Evolutionary conservation across 2,113 vertebrate genomes (phyloP).

Genomic region (Catagonus wagneri): DNA sequence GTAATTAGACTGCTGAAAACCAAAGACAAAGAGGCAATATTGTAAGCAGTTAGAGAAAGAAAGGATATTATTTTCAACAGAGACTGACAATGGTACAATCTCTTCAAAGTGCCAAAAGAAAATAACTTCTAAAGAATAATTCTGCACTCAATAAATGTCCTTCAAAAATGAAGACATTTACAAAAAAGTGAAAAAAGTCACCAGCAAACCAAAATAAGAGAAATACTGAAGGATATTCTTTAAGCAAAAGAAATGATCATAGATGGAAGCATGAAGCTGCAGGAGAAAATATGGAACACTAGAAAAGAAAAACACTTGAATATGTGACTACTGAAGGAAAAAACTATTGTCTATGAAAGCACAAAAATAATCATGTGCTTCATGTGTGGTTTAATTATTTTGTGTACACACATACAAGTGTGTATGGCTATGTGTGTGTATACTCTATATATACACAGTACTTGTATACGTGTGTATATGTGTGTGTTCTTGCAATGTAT

Average conservation of each 20-base stretch:
- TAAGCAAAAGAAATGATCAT: constrained; percentile 7
- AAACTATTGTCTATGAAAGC: constrained; percentile 22
- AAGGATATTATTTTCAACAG: neutral
- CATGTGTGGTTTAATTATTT: neutral
- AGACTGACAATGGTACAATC: neutral
- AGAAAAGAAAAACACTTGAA: neutral
- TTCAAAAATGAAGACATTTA: constrained; percentile 30
- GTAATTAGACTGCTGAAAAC: neutral
- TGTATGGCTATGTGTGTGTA: neutral
- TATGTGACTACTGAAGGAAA: neutral
- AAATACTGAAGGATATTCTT: neutral
- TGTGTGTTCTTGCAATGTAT: neutral
- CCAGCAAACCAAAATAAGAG: neutral
- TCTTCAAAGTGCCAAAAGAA: neutral
- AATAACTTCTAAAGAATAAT: neutral
- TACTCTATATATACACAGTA: neutral
- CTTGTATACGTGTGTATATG: neutral
- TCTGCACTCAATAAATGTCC: neutral
- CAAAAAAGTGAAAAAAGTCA: neutral
- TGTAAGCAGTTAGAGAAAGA: neutral
- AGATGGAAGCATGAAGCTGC: neutral
- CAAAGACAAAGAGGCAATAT: neutral
- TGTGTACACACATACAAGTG: neutral
- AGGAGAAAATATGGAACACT: neutral
- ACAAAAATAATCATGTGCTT: neutral